Base-by-base conservation (phyloP, 2,888 invertebrate genomes). In the Drosophila eohydei region DNA sequence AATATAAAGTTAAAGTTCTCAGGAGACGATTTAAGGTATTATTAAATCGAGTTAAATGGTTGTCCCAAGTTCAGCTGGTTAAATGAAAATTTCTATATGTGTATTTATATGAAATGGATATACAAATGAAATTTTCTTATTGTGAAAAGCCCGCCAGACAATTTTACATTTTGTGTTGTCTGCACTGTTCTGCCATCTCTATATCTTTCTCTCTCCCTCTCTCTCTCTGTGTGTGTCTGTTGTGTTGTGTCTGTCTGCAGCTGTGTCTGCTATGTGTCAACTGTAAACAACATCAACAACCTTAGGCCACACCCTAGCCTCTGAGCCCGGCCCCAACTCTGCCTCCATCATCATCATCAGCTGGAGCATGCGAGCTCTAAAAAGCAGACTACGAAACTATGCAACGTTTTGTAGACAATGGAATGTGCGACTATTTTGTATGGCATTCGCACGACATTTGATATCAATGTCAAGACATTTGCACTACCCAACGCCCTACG, bases 401-500 rank as follows among this genome's bases (percentile, higher is more conserved):
- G 73, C 76, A 71, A 74, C 79, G 67, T 71, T 72, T 58, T 66
- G 68, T 64, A 70, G 72, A 80, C 80, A 85, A 86, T 68, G 71
- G 66, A 65, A 78, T 78, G 78, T 71, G 67, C 48, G 63, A 74
- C 74, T 71, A 71, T 78, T 74, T 71, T 36, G 64, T 50, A 55
- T 62, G 50, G 74, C 74, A 70, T 74, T 70, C 69, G 76, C 78
- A 77, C 78, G 80, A 84, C 88, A 88, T 82, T 84, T 79, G 86
- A 84, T 88, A 88, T 89, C 88, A 88, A 88, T 88, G 89, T 86
- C 88, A 88, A 75, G 85, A 64, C 78, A 83, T 88, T 87, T 84
- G 69, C 71, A 48, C 60, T 50, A 51, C 57, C 34, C 51, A 16
- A n/a, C 11, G 16, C 9, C 26, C 43, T n/a, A n/a, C n/a, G n/a